Percentiles rank a stretch among this genome's conserved stretches.
Conservation (phyloP, 2,113 vertebrate species). For the Progne subis region DNA sequence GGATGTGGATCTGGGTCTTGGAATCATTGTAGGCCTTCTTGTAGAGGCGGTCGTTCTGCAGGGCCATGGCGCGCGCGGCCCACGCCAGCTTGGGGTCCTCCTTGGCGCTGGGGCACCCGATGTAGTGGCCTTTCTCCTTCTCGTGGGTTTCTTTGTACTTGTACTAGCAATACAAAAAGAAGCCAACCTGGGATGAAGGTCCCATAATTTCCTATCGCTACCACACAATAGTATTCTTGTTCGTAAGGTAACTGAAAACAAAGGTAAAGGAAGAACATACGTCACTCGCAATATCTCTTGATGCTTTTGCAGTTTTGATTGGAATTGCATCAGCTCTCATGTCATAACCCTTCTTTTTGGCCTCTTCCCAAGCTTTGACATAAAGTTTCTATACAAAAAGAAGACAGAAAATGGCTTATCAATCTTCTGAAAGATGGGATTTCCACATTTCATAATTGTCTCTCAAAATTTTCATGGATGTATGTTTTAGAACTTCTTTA, state of each 20-base stretch:
- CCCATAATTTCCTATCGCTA: neutral
- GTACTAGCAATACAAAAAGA: neutral
- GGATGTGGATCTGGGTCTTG: conserved; percentile 19
- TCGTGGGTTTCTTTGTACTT: conserved; percentile 44
- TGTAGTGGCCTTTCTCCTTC: conserved; percentile 24
- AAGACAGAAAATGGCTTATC: neutral
- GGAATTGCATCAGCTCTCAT: conserved; percentile 89
- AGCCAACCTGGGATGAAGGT: neutral
- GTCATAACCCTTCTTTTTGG: conserved; percentile 90
- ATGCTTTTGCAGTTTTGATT: conserved; percentile 87
- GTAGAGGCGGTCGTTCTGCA: conserved; percentile 29
- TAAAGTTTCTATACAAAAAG: conserved; percentile 84
- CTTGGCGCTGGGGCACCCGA: neutral
- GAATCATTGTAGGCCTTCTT: neutral
- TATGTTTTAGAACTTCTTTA: neutral
- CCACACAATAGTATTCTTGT: too few relatives aligned
- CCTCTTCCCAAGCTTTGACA: conserved; percentile 87
- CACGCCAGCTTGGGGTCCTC: neutral
- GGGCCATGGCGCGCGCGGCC: neutral
- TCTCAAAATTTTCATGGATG: neutral
- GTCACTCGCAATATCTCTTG: conserved; percentile 85
- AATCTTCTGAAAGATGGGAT: neutral
- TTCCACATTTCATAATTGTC: neutral
- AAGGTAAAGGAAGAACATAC: conserved; percentile 72
- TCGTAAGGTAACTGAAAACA: neutral